Percentiles rank a stretch among this genome's conserved stretches.
Conservation (phyloP, 2,797 vertebrate genomes). For the Sparidentex hasta region DNA sequence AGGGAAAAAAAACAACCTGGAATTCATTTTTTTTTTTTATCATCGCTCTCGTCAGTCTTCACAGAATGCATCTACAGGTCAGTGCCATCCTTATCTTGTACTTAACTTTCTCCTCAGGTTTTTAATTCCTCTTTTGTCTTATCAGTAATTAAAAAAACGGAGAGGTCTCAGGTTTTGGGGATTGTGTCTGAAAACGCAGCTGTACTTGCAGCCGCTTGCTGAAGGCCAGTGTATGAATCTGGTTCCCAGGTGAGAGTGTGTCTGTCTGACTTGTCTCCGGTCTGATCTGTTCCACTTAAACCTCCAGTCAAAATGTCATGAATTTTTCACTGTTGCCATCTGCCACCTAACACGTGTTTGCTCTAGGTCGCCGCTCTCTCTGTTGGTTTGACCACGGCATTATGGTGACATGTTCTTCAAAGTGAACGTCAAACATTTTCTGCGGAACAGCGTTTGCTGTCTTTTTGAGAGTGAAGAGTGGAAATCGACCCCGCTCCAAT, state of each 20-base stretch:
- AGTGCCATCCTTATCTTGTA: slow-evolving; percentile 6
- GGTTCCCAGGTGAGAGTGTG: slow-evolving; percentile 26
- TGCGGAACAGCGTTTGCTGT: background rate
- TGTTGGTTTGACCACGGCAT: background rate
- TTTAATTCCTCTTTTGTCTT: slow-evolving; percentile 31
- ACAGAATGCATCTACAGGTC: slow-evolving; percentile 17
- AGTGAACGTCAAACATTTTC: background rate
- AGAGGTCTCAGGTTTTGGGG: slow-evolving; percentile 2
- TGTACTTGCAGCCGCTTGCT: slow-evolving; percentile 9
- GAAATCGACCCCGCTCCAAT: background rate
- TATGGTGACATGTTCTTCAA: background rate
- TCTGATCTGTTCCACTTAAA: slow-evolving; percentile 14
- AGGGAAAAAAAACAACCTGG: background rate
- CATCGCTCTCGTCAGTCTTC: slow-evolving; percentile 13
- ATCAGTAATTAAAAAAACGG: slow-evolving; percentile 41
- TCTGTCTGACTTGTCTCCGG: slow-evolving; percentile 14
- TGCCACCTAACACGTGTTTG: background rate
- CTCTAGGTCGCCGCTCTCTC: background rate
- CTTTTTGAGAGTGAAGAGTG: background rate
- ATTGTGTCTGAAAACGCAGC: slow-evolving; percentile 17
- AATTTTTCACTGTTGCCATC: slow-evolving; percentile 40
- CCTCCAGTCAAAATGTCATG: slow-evolving; percentile 38
- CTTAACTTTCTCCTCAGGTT: slow-evolving; percentile 15
- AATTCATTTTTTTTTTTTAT: slow-evolving; percentile 29
- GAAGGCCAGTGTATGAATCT: background rate